Evolutionary conservation across 2,113 vertebrate species (phyloP).

Genomic region (Euleptes europaea): DNA sequence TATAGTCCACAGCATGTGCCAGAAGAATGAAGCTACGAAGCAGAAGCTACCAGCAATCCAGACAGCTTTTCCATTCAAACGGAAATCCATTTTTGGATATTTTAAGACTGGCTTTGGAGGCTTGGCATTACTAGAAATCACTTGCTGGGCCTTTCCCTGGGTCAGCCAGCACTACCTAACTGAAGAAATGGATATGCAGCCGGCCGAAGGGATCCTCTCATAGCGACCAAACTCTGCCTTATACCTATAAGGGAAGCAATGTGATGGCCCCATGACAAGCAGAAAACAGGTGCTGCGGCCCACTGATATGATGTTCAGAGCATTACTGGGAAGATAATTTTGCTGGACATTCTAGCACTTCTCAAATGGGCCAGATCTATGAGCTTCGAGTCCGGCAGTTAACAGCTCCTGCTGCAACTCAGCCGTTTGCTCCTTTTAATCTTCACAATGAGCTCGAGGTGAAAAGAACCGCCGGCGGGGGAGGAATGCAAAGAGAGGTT

Average conservation of each 20-base stretch:
- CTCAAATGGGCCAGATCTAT: constrained; percentile 60
- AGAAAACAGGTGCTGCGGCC: constrained; percentile 81
- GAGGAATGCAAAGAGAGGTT: not conserved
- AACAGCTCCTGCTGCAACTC: not conserved
- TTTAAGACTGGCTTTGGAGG: constrained; percentile 33
- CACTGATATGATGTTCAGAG: constrained; percentile 19
- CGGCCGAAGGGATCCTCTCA: constrained; percentile 53
- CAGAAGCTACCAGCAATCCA: constrained; percentile 88
- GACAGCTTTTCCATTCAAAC: constrained; percentile 80
- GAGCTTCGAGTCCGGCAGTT: constrained; percentile 8
- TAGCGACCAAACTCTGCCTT: constrained; percentile 60
- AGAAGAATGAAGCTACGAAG: constrained; percentile 82
- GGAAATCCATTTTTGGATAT: constrained; percentile 78
- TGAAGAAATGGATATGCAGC: constrained; percentile 16
- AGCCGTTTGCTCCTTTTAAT: not conserved
- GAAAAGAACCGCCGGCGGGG: not conserved
- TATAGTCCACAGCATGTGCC: constrained; percentile 81
- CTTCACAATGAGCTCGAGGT: not conserved
- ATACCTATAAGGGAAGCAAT: constrained; percentile 86
- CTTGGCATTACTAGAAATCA: constrained; percentile 28
- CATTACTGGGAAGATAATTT: constrained; percentile 33
- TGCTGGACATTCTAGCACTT: constrained; percentile 43
- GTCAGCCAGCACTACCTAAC: constrained; percentile 39
- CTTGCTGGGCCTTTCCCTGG: constrained; percentile 40
- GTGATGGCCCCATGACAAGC: constrained; percentile 78